Evolutionary conservation across 2,888 invertebrate species (phyloP).

Genomic region (Caenorhabditis angaria): DNA sequence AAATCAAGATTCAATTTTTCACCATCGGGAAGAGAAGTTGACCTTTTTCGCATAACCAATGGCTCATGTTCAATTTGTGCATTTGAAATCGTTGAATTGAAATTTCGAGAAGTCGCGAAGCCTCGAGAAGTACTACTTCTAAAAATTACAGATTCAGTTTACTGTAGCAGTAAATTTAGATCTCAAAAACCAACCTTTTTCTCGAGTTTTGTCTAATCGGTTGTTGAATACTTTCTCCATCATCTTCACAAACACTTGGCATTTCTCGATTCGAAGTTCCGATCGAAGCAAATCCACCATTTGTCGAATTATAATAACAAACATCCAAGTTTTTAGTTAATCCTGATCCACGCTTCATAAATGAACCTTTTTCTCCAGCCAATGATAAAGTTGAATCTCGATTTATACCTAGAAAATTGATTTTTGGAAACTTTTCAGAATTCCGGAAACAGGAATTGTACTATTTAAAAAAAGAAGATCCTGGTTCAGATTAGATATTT

Average conservation of each 20-base stretch:
- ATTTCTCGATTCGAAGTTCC: constrained; percentile 43
- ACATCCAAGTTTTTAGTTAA: constrained; percentile 1
- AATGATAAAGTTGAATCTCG: constrained; percentile 53
- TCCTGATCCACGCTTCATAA: constrained; percentile 34
- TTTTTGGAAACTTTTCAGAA: neutral
- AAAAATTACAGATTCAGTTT: constrained; percentile 5
- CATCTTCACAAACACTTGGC: constrained; percentile 47
- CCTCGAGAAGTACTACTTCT: constrained; percentile 25
- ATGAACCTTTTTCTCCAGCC: constrained; percentile 32
- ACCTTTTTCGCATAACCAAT: constrained; percentile 41
- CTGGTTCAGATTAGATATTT: neutral
- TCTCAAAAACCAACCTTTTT: neutral
- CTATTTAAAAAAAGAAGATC: neutral
- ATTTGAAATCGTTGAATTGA: constrained; percentile 31
- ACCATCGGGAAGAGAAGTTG: constrained; percentile 62
- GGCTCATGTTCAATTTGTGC: constrained; percentile 37
- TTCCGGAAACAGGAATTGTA: no score
- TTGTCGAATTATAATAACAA: constrained; percentile 22
- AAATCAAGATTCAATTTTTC: constrained; percentile 54
- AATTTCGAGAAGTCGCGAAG: constrained; percentile 31
- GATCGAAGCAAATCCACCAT: constrained; percentile 44
- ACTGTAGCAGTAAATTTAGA: no score
- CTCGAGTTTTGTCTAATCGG: neutral
- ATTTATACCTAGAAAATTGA: constrained; percentile 24
- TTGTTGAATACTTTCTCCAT: constrained; percentile 21